These are phyloP conservation scores for Anas bahamensis DNA, from an alignment of 2,797 vertebrate genomes.

Conservation along the genomic window DNA sequence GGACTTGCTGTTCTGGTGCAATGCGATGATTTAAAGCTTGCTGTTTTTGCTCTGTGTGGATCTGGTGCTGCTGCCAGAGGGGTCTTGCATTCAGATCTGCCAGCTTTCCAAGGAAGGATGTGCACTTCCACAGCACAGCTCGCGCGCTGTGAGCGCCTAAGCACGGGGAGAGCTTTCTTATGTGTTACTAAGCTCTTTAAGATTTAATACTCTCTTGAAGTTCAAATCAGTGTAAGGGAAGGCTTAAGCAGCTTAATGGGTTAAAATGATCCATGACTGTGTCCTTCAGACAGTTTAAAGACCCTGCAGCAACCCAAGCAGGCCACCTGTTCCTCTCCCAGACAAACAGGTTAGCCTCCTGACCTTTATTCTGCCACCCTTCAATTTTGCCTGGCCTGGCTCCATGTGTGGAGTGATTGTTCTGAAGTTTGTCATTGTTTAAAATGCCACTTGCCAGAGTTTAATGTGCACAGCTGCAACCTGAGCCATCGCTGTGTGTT, in stretches of 20 bases:
- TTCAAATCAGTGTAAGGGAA: conserved; percentile 43
- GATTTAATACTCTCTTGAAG: conserved; percentile 64
- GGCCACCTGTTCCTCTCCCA: conserved; percentile 69
- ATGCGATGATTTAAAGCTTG: neutral
- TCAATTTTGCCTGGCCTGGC: conserved; percentile 24
- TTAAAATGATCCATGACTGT: conserved; percentile 60
- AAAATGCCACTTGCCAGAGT: conserved; percentile 52
- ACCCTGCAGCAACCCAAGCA: neutral
- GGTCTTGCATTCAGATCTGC: neutral
- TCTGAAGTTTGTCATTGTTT: conserved; percentile 63
- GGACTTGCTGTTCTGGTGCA: neutral
- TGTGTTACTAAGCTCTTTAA: conserved; percentile 68
- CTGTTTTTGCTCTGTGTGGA: neutral
- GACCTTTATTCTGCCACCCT: conserved; percentile 62
- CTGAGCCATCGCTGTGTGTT: conserved; percentile 32
- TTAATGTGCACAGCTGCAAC: conserved; percentile 63
- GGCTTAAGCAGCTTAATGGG: conserved; percentile 65
- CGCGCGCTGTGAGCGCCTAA: neutral
- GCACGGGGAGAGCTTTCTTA: conserved; percentile 33
- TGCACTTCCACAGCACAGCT: neutral
- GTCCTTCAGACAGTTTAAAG: conserved; percentile 70
- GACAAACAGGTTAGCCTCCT: conserved; percentile 48
- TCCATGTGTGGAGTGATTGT: conserved; percentile 34
- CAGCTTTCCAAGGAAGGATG: neutral
- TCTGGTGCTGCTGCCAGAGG: neutral